Conservation (phyloP, 2,113 vertebrate species). For the Epinephelus cyanopodus region DNA sequence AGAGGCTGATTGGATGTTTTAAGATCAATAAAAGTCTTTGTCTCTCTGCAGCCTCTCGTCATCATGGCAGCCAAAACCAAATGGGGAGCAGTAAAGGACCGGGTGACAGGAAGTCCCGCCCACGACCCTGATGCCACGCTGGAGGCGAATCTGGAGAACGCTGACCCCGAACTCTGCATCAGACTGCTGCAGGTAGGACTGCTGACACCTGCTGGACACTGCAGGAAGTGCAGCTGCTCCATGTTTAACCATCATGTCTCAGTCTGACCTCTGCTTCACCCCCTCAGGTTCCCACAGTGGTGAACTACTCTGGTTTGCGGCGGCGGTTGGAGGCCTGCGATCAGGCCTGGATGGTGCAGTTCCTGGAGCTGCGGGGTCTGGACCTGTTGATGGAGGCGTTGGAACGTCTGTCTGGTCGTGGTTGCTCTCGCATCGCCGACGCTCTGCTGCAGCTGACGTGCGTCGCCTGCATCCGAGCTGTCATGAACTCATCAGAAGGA, state of each 20-base stretch:
- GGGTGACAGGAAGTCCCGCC: conserved; percentile 67
- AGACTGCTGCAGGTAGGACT: conserved; percentile 87
- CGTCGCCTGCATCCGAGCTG: conserved; percentile 88
- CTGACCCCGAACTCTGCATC: conserved; percentile 91
- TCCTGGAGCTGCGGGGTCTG: conserved; percentile 92
- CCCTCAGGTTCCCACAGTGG: conserved; percentile 89
- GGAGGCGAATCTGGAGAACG: conserved; percentile 91
- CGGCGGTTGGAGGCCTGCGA: conserved; percentile 89
- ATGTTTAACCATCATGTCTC: no score
- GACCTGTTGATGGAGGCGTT: conserved; percentile 93
- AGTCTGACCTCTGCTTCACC: background rate
- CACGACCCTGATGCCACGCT: conserved; percentile 83
- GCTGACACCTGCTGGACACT: background rate
- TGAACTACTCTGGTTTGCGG: conserved; percentile 93
- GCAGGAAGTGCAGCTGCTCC: background rate
- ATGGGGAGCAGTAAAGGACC: conserved; percentile 88
- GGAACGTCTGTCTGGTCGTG: conserved; percentile 90
- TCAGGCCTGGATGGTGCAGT: conserved; percentile 92
- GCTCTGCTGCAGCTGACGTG: conserved; percentile 94
- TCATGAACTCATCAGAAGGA: conserved; percentile 92
- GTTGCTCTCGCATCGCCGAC: conserved; percentile 88
- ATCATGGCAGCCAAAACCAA: conserved; percentile 83
- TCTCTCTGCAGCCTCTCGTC: conserved; percentile 9
- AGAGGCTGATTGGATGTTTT: background rate
- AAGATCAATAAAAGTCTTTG: background rate